These are phyloP conservation scores for Nineta flava DNA, from an alignment of 2,888 invertebrate genomes.

Conservation along the genomic window DNA sequence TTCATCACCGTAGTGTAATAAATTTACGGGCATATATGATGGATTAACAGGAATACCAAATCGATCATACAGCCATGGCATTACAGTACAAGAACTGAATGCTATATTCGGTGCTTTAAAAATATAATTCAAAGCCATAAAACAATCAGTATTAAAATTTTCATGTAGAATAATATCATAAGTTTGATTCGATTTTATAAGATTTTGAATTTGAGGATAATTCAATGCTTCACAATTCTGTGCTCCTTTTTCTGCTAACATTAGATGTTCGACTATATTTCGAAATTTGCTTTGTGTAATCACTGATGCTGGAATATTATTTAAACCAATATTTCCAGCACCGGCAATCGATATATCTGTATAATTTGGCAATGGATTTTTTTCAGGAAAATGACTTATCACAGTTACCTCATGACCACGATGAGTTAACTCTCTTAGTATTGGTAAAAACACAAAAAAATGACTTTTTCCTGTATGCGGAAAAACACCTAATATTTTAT, in stretches of 20 bases:
- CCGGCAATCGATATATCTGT: conserved; percentile 37
- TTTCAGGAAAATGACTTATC: conserved; percentile 43
- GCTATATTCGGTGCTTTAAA: conserved; percentile 40
- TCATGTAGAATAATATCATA: conserved; percentile 55
- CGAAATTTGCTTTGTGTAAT: background rate
- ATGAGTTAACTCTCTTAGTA: conserved; percentile 38
- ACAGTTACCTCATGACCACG: conserved; percentile 52
- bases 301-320: conserved; percentile 7
- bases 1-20: conserved; percentile 21
- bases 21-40: conserved; percentile 31
- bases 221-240: conserved; percentile 23
- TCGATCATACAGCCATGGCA: conserved; percentile 31
- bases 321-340: conserved; percentile 5
- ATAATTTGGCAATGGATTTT: conserved; percentile 34
- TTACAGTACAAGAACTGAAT: conserved; percentile 31
- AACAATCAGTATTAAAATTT: conserved; percentile 56
- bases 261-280: conserved; percentile 3
- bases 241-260: conserved; percentile 16
- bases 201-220: conserved; percentile 24
- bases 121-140: conserved; percentile 45
- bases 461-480: conserved; percentile 55
- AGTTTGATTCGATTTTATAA: conserved; percentile 28
- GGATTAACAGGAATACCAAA: conserved; percentile 33
- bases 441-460: conserved; percentile 43
- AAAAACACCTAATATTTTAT: conserved; percentile 45